Percentiles rank a stretch among this genome's conserved stretches.
phyloP scores from a whole-genome alignment of 2,888 invertebrate species.

The Agrochola litura region DNA sequence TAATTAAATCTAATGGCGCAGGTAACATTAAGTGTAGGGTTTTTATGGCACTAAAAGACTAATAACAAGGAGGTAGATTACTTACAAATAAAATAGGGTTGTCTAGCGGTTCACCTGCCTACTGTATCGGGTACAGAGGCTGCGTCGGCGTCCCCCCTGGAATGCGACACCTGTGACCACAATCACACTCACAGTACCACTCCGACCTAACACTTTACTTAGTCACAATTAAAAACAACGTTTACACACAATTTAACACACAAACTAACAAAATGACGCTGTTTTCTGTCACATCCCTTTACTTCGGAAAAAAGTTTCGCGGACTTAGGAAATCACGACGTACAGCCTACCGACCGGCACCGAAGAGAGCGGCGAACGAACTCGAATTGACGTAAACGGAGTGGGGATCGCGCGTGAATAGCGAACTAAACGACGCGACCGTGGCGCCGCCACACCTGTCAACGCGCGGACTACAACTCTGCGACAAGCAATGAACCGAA shows the following conservation, averaged over 20 bases:
- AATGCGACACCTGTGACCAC: conserved; percentile 89
- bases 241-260: conserved; percentile 62
- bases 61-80: conserved; percentile 50
- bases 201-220: conserved; percentile 68
- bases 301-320: conserved; percentile 84
- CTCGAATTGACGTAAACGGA: conserved; percentile 77
- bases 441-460: conserved; percentile 83
- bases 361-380: conserved; percentile 80
- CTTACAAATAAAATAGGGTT: conserved; percentile 76
- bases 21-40: not conserved
- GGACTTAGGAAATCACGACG: conserved; percentile 67
- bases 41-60: not conserved
- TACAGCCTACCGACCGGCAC: conserved; percentile 66
- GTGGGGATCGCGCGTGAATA: conserved; percentile 66
- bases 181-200: conserved; percentile 81
- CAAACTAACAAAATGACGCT: conserved; percentile 49
- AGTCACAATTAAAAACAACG: conserved; percentile 64
- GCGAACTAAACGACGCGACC: conserved; percentile 63
- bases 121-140: conserved; percentile 80
- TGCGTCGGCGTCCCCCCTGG: conserved; percentile 85
- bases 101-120: conserved; percentile 83
- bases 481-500: conserved; percentile 68
- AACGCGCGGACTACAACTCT: conserved; percentile 55
- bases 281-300: conserved; percentile 69
- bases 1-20: not conserved